phyloP scores from a whole-genome alignment of 2,113 vertebrate species.

The Neopipo cinnamomea region DNA sequence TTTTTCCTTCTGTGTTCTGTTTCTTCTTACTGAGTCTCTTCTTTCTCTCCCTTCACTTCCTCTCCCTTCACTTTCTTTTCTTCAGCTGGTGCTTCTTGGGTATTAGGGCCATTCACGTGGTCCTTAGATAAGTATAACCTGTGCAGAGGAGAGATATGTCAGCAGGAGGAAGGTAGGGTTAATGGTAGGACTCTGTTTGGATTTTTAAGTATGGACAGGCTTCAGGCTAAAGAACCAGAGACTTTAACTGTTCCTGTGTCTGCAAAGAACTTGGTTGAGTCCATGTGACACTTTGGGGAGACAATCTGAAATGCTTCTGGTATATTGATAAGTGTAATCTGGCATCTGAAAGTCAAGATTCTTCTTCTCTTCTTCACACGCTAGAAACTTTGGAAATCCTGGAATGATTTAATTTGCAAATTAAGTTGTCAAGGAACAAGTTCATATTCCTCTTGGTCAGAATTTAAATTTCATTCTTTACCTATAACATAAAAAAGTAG shows the following conservation, averaged over 20 bases:
- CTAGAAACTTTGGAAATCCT: not conserved
- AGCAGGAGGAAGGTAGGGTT: not conserved
- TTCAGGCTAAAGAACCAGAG: not conserved
- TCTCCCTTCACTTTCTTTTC: not conserved
- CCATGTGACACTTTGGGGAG: not conserved
- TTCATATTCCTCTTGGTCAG: not conserved
- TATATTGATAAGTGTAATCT: not conserved
- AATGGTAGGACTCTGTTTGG: not conserved
- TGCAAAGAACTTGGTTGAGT: not conserved
- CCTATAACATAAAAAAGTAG: not conserved
- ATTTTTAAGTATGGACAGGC: not conserved
- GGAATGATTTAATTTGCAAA: not conserved
- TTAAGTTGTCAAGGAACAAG: not conserved
- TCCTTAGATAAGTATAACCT: not conserved
- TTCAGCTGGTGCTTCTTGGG: not conserved
- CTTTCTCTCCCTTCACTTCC: not conserved
- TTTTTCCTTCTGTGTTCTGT: not conserved
- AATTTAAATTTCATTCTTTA: not conserved
- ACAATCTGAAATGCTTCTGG: not conserved
- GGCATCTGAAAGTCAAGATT: not conserved
- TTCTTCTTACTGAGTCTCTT: not conserved
- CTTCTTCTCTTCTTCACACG: not conserved
- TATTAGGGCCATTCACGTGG: not conserved
- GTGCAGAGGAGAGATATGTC: not conserved
- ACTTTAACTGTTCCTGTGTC: not conserved